Evolutionary conservation across 2,797 vertebrate species (phyloP).

Genomic region (Bovichtus variegatus): DNA sequence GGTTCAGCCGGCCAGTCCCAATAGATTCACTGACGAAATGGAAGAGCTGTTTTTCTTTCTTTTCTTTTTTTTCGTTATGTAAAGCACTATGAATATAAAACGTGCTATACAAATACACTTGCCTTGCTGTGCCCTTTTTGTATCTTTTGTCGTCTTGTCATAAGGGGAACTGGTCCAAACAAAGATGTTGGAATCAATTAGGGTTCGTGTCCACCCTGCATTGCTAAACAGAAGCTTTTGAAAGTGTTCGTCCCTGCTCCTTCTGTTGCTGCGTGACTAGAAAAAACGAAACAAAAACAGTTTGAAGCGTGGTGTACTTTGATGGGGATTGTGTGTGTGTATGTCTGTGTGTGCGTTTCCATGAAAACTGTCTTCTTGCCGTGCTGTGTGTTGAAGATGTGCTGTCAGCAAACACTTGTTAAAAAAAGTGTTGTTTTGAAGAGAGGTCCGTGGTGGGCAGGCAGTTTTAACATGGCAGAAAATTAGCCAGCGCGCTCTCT

Average conservation of each 20-base stretch:
- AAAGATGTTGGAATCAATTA: slow-evolving; percentile 63
- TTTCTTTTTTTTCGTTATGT: background rate
- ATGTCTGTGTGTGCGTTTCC: slow-evolving; percentile 24
- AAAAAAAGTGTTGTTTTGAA: slow-evolving; percentile 53
- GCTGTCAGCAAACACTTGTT: slow-evolving; percentile 42
- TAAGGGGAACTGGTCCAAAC: slow-evolving; percentile 54
- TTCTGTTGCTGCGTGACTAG: slow-evolving; percentile 27
- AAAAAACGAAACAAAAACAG: background rate
- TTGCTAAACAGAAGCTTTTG: slow-evolving; percentile 39
- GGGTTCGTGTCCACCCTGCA: slow-evolving; percentile 26
- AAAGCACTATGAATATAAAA: slow-evolving; percentile 1
- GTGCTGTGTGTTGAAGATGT: slow-evolving; percentile 18
- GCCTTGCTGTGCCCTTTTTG: slow-evolving; percentile 11
- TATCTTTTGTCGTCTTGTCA: slow-evolving; percentile 51
- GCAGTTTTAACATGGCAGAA: slow-evolving; percentile 66
- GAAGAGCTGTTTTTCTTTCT: background rate
- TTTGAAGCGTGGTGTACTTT: slow-evolving; percentile 9
- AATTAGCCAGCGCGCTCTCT: slow-evolving; percentile 39
- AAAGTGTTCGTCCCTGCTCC: slow-evolving; percentile 22
- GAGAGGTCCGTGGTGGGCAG: slow-evolving; percentile 42
- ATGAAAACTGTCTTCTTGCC: slow-evolving; percentile 25
- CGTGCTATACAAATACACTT: background rate
- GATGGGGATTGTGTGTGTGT: slow-evolving; percentile 23
- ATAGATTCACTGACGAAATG: background rate
- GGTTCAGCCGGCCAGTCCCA: background rate